Evolutionary conservation across 2,113 vertebrate species (phyloP).

Genomic region (Solenodon paradoxus): DNA sequence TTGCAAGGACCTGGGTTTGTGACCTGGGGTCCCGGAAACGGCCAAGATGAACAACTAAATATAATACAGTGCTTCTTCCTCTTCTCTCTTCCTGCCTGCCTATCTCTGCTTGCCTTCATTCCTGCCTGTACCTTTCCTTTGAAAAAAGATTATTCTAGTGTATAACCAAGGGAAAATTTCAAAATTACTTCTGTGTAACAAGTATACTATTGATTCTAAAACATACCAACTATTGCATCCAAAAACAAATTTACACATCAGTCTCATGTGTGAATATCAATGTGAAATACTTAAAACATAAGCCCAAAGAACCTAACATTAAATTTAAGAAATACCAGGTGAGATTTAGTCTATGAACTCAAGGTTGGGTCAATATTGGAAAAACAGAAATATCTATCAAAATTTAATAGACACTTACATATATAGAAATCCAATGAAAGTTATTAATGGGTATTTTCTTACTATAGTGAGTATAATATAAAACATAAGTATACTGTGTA

Average conservation of each 20-base stretch:
- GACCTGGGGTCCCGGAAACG: background rate
- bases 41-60: too few relatives aligned
- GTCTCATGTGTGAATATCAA: background rate
- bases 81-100: too few relatives aligned
- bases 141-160: background rate
- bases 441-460: background rate
- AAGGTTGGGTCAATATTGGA: slow-evolving; percentile 7
- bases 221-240: background rate
- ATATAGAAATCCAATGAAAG: slow-evolving; percentile 34
- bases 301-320: background rate
- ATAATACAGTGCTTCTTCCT: too few relatives aligned
- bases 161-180: background rate
- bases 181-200: slow-evolving; percentile 14
- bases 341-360: slow-evolving; percentile 47
- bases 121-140: background rate
- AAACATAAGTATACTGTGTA: background rate
- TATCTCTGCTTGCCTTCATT: too few relatives aligned
- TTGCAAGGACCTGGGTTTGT: background rate
- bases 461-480: background rate
- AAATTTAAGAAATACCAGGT: background rate
- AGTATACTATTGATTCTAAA: background rate
- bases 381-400: background rate
- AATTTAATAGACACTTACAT: background rate
- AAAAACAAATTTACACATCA: slow-evolving; percentile 1
- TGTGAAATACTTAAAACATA: slow-evolving; percentile 32